Conservation (phyloP, 2,888 invertebrate species). For the Torymus aiolomorphi region DNA sequence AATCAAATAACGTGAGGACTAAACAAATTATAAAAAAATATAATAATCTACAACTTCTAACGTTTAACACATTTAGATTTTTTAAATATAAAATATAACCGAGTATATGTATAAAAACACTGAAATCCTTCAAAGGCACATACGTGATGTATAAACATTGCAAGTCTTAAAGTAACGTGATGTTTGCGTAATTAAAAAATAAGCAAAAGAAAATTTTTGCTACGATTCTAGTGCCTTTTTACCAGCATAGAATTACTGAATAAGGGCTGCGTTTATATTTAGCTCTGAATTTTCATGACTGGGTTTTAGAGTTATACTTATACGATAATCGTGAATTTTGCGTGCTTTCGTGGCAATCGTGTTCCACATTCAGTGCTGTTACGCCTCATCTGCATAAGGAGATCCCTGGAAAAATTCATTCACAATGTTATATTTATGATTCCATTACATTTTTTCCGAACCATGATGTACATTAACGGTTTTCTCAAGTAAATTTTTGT, state of each 20-base stretch:
- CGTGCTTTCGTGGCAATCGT: conserved; percentile 19
- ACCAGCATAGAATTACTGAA: neutral
- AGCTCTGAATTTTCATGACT: conserved; percentile 28
- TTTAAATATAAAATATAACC: conserved; percentile 17
- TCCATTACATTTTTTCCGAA: neutral
- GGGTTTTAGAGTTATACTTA: conserved; percentile 25
- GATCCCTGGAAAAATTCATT: conserved; percentile 54
- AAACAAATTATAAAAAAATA: conserved; percentile 4
- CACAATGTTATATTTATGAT: conserved; percentile 22
- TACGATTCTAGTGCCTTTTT: too few relatives aligned
- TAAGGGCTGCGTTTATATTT: neutral
- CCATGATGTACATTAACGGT: neutral
- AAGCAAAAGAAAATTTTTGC: conserved; percentile 30
- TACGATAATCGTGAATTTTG: conserved; percentile 24
- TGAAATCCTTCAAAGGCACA: conserved; percentile 14
- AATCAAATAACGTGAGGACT: conserved; percentile 8
- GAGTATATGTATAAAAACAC: conserved; percentile 17
- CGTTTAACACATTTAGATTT: conserved; percentile 8
- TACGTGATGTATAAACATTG: conserved; percentile 30
- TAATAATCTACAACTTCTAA: neutral
- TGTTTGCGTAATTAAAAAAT: conserved; percentile 21
- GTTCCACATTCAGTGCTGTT: conserved; percentile 19
- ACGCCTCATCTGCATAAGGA: conserved; percentile 41
- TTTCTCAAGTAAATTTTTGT: conserved; percentile 5
- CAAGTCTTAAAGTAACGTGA: conserved; percentile 37